Base-by-base conservation (phyloP, 1,140 invertebrate species). In the Pseudachorutes palmiensis region DNA sequence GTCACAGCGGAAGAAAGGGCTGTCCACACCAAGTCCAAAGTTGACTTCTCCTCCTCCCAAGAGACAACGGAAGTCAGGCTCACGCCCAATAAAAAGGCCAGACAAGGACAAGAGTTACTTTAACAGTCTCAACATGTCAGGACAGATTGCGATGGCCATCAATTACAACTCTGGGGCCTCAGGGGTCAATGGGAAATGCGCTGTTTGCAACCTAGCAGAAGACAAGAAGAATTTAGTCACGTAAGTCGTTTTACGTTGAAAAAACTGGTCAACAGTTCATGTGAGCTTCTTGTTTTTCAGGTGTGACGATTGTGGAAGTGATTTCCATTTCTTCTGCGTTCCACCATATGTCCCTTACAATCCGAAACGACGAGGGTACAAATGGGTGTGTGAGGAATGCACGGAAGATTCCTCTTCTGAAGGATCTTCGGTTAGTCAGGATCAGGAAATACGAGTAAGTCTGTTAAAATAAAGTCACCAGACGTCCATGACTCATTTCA, bases 321-420 rank as follows among this genome's bases (percentile, higher is more conserved):
- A 88, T 71, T 96, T 92, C 80, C 93, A 97, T 79, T 95, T 95
- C 77, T 84, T 84, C 31, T 97, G 94, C 79, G 80, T 96, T 65
- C 89, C 94, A 78, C 94, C 94, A 45, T 93, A 93, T 1, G 82
- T 93, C 0, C 94, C 92, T 78, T 95, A 95, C 78, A 90, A 91
- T 55, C 94, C 93, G 1, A 96, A 96, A 81, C 87, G 88, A 70
- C 84, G 91, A 65, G 92, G 93, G 45, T 96, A 95, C 78, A 91
- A 90, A 2, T 97, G 94, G 94, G 91, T 93, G 78, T 97, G 94
- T 81, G 91, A 90, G 58, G 90, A 94, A 77, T 97, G 93, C 83
- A 65, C 57, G n/a, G 61, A 63, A 55, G 51, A 14, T 19, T 45
- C 9, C 36, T 45, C 19, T 45, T 9, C 36, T 45, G 36, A 19